phyloP scores from a whole-genome alignment of 2,113 vertebrate genomes.

The Mesembrinibis cayennensis region DNA sequence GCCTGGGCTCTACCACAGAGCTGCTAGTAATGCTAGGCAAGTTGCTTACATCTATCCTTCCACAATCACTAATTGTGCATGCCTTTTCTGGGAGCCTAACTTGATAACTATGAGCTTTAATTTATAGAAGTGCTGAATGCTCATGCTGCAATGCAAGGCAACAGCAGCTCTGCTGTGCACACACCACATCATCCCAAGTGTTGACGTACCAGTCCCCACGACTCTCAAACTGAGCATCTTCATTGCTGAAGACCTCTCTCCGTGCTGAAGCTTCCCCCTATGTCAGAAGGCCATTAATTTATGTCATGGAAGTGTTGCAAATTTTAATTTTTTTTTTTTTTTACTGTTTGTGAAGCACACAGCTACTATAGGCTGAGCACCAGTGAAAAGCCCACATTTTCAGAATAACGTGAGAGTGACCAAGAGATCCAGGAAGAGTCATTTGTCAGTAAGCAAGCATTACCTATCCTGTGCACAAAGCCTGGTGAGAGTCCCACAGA shows the following conservation, averaged over 20 bases:
- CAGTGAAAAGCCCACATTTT: background rate
- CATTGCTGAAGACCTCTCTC: background rate
- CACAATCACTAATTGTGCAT: background rate
- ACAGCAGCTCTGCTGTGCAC: background rate
- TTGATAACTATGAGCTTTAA: background rate
- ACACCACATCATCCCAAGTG: rapidly evolving
- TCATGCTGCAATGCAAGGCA: background rate
- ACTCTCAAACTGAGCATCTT: background rate
- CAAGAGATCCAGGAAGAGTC: background rate
- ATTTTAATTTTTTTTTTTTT: background rate
- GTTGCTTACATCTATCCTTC: background rate
- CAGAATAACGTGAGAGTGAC: background rate
- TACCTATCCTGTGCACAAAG: background rate
- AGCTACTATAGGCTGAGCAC: background rate
- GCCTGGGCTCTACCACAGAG: background rate
- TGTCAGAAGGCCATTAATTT: background rate
- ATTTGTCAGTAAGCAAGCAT: background rate
- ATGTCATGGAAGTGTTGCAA: background rate
- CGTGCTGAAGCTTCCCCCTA: background rate
- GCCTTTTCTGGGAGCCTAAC: background rate
- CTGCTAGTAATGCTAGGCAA: background rate
- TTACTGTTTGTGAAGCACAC: background rate
- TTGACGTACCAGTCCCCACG: rapidly evolving
- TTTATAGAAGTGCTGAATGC: background rate
- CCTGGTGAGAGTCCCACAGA: background rate